Base-by-base conservation (phyloP, 1,140 invertebrate species). In the Euglossa dilemma region DNA sequence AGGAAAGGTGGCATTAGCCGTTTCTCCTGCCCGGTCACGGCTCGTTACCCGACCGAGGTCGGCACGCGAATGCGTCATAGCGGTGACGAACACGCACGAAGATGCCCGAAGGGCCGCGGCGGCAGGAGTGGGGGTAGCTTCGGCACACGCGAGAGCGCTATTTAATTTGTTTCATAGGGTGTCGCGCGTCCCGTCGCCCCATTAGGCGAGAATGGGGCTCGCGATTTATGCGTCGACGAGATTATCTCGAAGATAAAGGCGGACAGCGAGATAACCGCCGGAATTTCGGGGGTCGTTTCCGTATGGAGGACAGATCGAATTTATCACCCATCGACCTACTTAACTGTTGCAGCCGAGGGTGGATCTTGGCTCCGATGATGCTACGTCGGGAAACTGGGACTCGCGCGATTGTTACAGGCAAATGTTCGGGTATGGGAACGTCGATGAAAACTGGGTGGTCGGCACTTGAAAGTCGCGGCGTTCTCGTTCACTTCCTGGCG, bases 241-340 rank as follows among this genome's bases (percentile, higher is more conserved):
- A 93, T 94, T 93, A 93, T 92, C 91, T 83, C 83, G 45, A 81
- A 90, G 92, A 93, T 93, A 93, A 91, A 90, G 77, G 45, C 81
- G 75, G 85, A 77, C 71, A 77, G 71, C 50, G 73, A 91, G 89
- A 91, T 91, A 90, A 89, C 86, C 82, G 67, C 54, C 67, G 85
- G 81, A 87, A 90, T 91, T 86, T 80, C 57, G 73, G 59, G 73
- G 61, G 57, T 54, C 18, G 84, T 54, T 89, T 82, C 72, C 61
- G 80, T 87, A 83, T 66, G 72, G 83, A 79, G 82, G 83, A 87
- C 79, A 73, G 74, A 86, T 87, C 84, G 85, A 92, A 93, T 93
- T 93, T 93, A 93, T 93, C 87, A 90, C 90, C 87, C 84, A 92
- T 90, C 92, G 92, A 92, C 92, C 90, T 90, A 91, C 87, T 93